These are phyloP conservation scores for Chondrilla cf. caribensis DNA, from an alignment of 37 sponge, comb jelly and placozoan genomes.

Conservation along the genomic window DNA sequence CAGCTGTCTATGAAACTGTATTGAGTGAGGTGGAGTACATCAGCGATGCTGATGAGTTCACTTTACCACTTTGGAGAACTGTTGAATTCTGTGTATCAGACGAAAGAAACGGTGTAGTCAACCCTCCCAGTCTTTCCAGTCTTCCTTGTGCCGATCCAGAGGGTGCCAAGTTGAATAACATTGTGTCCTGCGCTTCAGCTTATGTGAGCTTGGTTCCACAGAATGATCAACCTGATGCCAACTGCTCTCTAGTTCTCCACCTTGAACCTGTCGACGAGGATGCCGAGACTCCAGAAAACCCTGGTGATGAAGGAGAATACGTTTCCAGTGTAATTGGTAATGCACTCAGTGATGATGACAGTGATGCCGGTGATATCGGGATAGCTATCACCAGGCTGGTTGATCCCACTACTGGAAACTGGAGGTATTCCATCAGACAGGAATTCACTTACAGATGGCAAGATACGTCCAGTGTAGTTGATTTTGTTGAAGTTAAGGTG, in stretches of 20 bases:
- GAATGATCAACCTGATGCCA: conserved; percentile 25
- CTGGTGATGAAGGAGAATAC: conserved; percentile 15
- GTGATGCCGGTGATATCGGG: conserved; percentile 4
- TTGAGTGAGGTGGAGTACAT: conserved; percentile 41
- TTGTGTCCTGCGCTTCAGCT: conserved; percentile 1
- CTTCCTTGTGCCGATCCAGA: not conserved
- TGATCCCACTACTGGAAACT: not conserved
- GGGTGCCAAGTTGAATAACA: not conserved
- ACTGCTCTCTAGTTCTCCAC: not conserved
- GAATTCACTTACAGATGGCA: not conserved
- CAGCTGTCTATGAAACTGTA: conserved; percentile 19
- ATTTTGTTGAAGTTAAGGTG: not conserved
- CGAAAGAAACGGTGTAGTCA: not conserved
- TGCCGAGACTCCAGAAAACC: conserved; percentile 7
- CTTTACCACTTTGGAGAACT: conserved; percentile 44
- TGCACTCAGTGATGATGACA: conserved; percentile 41
- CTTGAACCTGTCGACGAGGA: conserved; percentile 18
- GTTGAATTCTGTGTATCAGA: conserved; percentile 58
- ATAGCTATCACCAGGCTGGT: conserved; percentile 26
- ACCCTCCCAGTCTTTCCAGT: not conserved
- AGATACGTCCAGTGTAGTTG: no score
- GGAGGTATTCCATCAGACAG: conserved; percentile 6
- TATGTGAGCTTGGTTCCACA: not conserved
- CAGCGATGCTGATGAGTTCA: conserved; percentile 47
- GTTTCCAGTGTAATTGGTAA: conserved; percentile 30